These are phyloP conservation scores for Drosophila aff. DNA, from an alignment of 1,140 invertebrate species.

Conservation along the genomic window DNA sequence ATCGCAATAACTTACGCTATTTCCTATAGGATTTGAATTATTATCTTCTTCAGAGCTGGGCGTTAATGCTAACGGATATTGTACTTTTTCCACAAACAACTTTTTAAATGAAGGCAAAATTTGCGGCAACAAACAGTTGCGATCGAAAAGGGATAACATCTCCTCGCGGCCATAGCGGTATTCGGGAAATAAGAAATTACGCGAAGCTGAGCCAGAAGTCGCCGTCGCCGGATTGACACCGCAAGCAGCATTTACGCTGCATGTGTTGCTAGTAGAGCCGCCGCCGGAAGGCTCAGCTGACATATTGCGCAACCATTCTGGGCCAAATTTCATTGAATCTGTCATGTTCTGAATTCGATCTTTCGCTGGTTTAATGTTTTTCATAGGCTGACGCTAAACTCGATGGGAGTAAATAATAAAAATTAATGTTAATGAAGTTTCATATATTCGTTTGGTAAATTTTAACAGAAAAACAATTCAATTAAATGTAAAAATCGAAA, in stretches of 20 bases:
- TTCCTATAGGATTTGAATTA: constrained; percentile 40
- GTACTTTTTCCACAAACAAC: constrained; percentile 91
- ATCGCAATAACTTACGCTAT: constrained; percentile 45
- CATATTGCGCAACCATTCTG: constrained; percentile 90
- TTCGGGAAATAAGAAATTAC: constrained; percentile 75
- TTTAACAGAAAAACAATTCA: not conserved
- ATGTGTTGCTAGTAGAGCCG: constrained; percentile 52
- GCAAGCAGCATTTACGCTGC: constrained; percentile 13
- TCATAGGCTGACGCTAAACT: constrained; percentile 28
- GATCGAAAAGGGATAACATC: constrained; percentile 93
- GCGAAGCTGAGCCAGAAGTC: constrained; percentile 33
- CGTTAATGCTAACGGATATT: constrained; percentile 91
- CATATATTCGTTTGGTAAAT: not conserved
- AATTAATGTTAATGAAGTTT: not conserved
- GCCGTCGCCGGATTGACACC: constrained; percentile 46
- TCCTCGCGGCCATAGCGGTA: constrained; percentile 93
- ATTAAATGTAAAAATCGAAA: not conserved
- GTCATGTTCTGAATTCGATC: constrained; percentile 86
- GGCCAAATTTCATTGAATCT: constrained; percentile 91
- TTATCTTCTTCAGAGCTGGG: constrained; percentile 92
- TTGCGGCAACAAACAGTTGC: constrained; percentile 88
- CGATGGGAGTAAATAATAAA: not conserved
- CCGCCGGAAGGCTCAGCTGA: constrained; percentile 84
- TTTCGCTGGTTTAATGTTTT: constrained; percentile 29
- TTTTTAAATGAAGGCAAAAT: constrained; percentile 88